phyloP scores from a whole-genome alignment of 2,888 invertebrate species.

The Ischnus inquisitorius region DNA sequence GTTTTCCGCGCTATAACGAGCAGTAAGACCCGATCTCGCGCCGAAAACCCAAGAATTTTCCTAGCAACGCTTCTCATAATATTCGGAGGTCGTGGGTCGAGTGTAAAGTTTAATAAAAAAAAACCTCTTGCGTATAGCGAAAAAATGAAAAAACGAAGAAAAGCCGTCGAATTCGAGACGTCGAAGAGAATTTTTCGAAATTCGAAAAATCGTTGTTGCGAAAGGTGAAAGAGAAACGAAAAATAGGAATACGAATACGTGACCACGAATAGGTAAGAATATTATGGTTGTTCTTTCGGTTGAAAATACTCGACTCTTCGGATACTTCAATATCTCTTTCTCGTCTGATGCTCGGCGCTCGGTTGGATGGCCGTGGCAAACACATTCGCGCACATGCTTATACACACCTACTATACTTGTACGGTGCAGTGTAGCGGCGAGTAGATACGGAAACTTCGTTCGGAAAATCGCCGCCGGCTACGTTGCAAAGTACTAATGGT shows the following conservation, averaged over 20 bases:
- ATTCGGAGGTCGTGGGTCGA: not conserved
- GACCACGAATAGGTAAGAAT: constrained; percentile 22
- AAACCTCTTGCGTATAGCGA: not conserved
- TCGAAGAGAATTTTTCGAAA: not conserved
- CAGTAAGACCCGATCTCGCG: not conserved
- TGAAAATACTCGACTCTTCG: constrained; percentile 71
- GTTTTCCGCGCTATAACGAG: constrained; percentile 22
- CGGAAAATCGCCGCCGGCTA: constrained; percentile 80
- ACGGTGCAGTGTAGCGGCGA: constrained; percentile 8
- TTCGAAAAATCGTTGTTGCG: constrained; percentile 48
- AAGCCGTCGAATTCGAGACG: not conserved
- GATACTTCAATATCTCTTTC: constrained; percentile 68
- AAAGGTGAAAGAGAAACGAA: constrained; percentile 69
- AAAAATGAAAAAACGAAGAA: not conserved
- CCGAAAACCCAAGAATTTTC: constrained; percentile 5
- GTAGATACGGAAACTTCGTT: constrained; percentile 77
- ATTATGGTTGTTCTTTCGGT: constrained; percentile 68
- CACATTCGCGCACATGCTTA: constrained; percentile 10
- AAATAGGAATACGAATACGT: constrained; percentile 46
- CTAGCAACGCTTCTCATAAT: not conserved
- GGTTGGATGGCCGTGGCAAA: constrained; percentile 67
- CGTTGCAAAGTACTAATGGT: constrained; percentile 83
- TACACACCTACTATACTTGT: constrained; percentile 25
- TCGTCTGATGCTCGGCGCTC: constrained; percentile 78
- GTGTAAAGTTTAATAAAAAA: not conserved